Percentiles rank a stretch among this genome's conserved stretches.
Evolutionary conservation across 2,113 vertebrate species (phyloP).

Genomic region (Picathartes gymnocephalus): DNA sequence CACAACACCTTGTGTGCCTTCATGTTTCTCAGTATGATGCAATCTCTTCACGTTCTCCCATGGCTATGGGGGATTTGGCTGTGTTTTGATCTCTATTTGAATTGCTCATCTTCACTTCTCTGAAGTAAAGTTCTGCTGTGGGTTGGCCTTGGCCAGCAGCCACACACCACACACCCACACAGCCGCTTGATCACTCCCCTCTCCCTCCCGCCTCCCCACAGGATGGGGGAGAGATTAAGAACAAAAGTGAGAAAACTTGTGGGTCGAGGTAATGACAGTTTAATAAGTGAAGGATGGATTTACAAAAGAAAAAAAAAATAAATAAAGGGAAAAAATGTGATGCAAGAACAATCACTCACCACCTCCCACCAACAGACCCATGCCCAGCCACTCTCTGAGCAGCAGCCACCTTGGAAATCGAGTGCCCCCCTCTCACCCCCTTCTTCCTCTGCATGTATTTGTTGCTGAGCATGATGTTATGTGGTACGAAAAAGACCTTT

Average conservation of each 20-base stretch:
- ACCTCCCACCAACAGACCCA: not conserved
- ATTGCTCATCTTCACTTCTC: not conserved
- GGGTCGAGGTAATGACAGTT: constrained; percentile 13
- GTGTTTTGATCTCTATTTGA: not conserved
- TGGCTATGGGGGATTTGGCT: not conserved
- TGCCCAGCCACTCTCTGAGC: not conserved
- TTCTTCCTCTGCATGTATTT: not conserved
- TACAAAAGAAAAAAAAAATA: not conserved
- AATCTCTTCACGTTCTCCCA: not conserved
- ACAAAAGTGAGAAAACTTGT: constrained; percentile 35
- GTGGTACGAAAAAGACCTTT: not conserved
- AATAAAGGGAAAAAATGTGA: not conserved
- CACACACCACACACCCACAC: not conserved
- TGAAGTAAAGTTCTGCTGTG: not conserved
- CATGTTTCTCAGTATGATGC: not conserved
- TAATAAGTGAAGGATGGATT: not conserved
- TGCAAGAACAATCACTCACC: not conserved
- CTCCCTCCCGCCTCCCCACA: not conserved
- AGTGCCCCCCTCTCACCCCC: not conserved
- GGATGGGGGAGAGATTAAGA: not conserved
- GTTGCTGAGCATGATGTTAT: not conserved
- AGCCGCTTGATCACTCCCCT: not conserved
- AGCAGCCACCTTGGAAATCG: not conserved
- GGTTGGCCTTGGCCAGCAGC: constrained; percentile 17
- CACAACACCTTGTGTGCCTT: not conserved